These are phyloP conservation scores for Myiopsitta monachus DNA, from an alignment of 2,113 vertebrate species.

Conservation along the genomic window DNA sequence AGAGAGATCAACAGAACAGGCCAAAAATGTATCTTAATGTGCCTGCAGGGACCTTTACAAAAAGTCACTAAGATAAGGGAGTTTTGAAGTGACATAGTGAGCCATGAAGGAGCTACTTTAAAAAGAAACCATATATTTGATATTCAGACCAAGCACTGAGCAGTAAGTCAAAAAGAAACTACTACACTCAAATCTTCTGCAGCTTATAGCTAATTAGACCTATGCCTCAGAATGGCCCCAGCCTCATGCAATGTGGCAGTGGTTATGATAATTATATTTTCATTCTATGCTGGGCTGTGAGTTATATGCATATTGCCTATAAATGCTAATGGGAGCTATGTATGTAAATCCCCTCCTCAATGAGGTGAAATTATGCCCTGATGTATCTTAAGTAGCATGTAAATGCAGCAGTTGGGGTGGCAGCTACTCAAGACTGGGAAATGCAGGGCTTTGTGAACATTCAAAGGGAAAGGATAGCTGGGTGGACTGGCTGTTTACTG, in stretches of 20 bases:
- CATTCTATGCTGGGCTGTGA: constrained; percentile 53
- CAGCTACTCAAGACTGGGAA: not conserved
- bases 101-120: constrained; percentile 64
- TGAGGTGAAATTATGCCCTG: constrained; percentile 44
- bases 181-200: constrained; percentile 69
- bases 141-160: constrained; percentile 69
- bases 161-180: constrained; percentile 72
- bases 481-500: not conserved
- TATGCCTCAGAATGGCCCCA: constrained; percentile 61
- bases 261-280: constrained; percentile 77
- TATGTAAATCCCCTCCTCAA: constrained; percentile 53
- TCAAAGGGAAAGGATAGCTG: not conserved
- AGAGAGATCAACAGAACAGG: constrained; percentile 69
- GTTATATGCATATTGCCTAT: constrained; percentile 54
- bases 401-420: constrained; percentile 34
- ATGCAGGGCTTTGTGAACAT: not conserved
- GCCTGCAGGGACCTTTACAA: constrained; percentile 58
- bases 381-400: constrained; percentile 60
- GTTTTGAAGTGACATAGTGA: constrained; percentile 69
- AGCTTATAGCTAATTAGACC: constrained; percentile 77
- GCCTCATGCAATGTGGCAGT: constrained; percentile 59
- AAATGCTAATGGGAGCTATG: constrained; percentile 60
- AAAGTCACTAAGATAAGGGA: constrained; percentile 66
- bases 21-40: constrained; percentile 70
- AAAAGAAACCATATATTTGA: constrained; percentile 71